Percentiles rank a stretch among this genome's conserved stretches.
These are phyloP conservation scores for Chrysolina oricalcia DNA, from an alignment of 2,888 invertebrate genomes.

Conservation along the genomic window DNA sequence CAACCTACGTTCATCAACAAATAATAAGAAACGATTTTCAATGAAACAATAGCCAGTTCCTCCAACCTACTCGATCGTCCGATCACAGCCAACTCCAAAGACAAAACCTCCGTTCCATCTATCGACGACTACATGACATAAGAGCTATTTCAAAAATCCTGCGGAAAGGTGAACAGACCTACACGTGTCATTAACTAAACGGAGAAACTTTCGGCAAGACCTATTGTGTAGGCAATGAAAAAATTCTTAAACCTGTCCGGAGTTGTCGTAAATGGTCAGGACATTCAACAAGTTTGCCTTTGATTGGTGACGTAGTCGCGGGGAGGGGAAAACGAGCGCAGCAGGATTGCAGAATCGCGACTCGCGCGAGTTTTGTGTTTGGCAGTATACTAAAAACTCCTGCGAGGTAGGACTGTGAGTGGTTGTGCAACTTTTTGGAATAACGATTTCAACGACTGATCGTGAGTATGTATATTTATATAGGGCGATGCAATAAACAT, in stretches of 20 bases:
- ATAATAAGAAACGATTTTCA: not conserved
- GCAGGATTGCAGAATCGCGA: constrained; percentile 27
- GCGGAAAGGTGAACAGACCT: constrained; percentile 3
- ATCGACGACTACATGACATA: constrained; percentile 3
- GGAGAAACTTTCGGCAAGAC: constrained; percentile 1
- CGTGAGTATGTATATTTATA: not conserved
- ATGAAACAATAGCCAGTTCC: not conserved
- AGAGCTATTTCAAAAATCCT: constrained; percentile 12
- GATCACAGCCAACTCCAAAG: not conserved
- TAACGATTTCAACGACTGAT: constrained; percentile 3
- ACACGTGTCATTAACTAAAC: constrained; percentile 13
- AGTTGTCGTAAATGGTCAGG: constrained; percentile 45
- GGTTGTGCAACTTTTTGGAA: constrained; percentile 5
- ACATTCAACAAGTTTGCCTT: constrained; percentile 49
- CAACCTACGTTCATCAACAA: not conserved
- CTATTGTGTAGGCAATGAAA: constrained; percentile 29
- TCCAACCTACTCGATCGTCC: not conserved
- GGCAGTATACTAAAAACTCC: constrained; percentile 25
- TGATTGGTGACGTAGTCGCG: constrained; percentile 29
- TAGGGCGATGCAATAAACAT: not conserved
- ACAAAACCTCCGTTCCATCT: not conserved
- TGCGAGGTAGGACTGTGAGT: constrained; percentile 25
- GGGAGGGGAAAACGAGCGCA: constrained; percentile 3
- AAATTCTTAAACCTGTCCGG: constrained; percentile 30
- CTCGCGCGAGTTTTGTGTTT: not conserved